Percentiles rank a stretch among this genome's conserved stretches.
These are phyloP conservation scores for Dasypus novemcinctus DNA, from an alignment of 2,113 vertebrate genomes.

Conservation along the genomic window DNA sequence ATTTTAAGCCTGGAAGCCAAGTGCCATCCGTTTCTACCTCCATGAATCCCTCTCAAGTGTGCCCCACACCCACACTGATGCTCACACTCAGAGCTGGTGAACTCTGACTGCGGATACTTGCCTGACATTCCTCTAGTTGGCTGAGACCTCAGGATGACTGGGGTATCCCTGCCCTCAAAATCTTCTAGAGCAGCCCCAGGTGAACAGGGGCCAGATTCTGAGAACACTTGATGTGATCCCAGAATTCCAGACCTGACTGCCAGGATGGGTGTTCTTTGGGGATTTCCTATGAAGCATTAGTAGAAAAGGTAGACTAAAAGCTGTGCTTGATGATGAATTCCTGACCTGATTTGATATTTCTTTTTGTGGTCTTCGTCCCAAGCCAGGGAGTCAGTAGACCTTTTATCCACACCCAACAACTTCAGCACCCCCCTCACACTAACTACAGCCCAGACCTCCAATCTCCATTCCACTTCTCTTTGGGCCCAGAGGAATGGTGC, in stretches of 20 bases:
- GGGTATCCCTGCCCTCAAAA: not conserved
- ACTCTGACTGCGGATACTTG: not conserved
- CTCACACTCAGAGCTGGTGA: not conserved
- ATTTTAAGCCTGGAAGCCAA: not conserved
- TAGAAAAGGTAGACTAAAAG: too few species aligned
- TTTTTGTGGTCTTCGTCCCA: too few species aligned
- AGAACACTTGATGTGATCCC: not conserved
- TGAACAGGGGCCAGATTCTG: not conserved
- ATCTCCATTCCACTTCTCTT: too few species aligned
- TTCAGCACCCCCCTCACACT: too few species aligned
- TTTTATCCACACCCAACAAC: too few species aligned
- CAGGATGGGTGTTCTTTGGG: too few species aligned
- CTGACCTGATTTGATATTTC: too few species aligned
- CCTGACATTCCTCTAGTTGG: not conserved
- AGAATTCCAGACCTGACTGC: not conserved
- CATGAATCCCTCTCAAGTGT: not conserved
- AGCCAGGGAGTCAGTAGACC: too few species aligned
- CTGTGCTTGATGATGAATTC: too few species aligned
- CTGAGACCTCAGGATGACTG: not conserved
- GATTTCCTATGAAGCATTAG: too few species aligned
- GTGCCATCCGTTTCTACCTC: not conserved
- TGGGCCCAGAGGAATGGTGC: not conserved
- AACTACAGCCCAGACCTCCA: too few species aligned
- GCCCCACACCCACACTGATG: not conserved
- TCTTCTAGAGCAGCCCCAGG: not conserved